Evolutionary conservation across 2,113 vertebrate species (phyloP).

Genomic region (Eretmochelys imbricata): DNA sequence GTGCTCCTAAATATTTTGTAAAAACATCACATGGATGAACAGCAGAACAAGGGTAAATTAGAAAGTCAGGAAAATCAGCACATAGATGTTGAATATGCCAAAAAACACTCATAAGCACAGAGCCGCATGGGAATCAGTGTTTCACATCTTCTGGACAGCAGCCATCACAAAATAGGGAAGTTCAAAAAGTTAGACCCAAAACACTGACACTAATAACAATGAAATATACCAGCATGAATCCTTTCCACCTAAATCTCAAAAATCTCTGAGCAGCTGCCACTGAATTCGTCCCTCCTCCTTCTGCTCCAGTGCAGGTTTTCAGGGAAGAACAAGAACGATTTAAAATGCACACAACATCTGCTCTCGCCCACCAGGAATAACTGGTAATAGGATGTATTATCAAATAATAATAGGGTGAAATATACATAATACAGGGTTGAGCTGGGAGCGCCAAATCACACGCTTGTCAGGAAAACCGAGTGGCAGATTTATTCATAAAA

Average conservation of each 20-base stretch:
- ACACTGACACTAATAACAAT: not conserved
- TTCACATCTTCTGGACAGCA: not conserved
- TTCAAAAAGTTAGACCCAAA: conserved; percentile 13
- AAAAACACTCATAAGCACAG: not conserved
- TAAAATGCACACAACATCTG: not conserved
- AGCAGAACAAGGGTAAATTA: not conserved
- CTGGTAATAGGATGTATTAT: conserved; percentile 13
- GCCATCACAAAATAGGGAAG: conserved; percentile 20
- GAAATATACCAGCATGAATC: conserved; percentile 13
- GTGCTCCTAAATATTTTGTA: not conserved
- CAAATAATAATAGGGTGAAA: conserved; percentile 10
- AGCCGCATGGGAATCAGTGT: not conserved
- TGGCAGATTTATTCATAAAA: conserved; percentile 8
- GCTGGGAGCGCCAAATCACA: conserved; percentile 3
- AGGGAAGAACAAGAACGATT: not conserved
- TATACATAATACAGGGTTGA: conserved; percentile 36
- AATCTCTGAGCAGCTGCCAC: not conserved
- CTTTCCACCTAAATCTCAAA: conserved; percentile 33
- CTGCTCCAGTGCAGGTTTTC: not conserved
- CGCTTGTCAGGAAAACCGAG: not conserved
- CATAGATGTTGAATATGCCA: not conserved
- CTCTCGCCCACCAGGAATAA: conserved; percentile 14
- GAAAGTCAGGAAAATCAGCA: not conserved
- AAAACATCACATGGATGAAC: not conserved
- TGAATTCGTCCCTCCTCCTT: not conserved